Base-by-base conservation (phyloP, 2,888 invertebrate species). In the Colletes collaris region DNA sequence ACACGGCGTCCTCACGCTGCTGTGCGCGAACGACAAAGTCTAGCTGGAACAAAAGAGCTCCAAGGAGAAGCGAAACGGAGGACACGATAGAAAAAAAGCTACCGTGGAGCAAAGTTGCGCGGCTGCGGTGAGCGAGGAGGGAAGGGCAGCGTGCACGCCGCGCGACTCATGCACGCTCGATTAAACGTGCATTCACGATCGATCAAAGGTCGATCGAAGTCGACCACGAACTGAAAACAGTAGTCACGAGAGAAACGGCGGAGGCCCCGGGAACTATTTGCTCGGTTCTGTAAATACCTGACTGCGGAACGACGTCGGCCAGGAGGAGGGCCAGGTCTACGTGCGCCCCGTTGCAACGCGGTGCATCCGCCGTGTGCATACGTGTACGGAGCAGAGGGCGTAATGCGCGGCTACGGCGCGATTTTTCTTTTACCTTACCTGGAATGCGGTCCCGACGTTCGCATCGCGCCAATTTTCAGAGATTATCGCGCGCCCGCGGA, bases 391-490 rank as follows among this genome's bases (percentile, higher is more conserved):
- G 35, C 52, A 35, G 49, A 46, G 68, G 53, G 71, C 65, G 80
- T 81, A 81, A 76, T 74, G 69, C 76, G 79, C 84, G 79, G 71
- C 82, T 75, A 27, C 73, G 78, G 52, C 53, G 40, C 67, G 64
- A 84, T 84, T 85, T 84, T 85, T 82, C 84, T 64, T 73, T 55
- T 46, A 53, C 70, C 52, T 58, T 46, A 6, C 8, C 27, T 82
- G n/a, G 76, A 85, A 82, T 82, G 84, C 79, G 44, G 64, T 37
- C 65, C 27, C 73, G 50, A 13, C 64, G 70, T n/a, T 86, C 88
- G 88, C 90, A 88, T 89, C 86, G 86, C 86, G 87, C 89, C 91
- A 91, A 91, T 92, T 91, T 91, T 87, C 86, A 88, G 86, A 88
- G 91, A 92, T 91, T 90, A 92, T 91, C 90, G 88, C 89, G 88